phyloP scores from a whole-genome alignment of 2,888 invertebrate species.

The Epinotia brunnichana region DNA sequence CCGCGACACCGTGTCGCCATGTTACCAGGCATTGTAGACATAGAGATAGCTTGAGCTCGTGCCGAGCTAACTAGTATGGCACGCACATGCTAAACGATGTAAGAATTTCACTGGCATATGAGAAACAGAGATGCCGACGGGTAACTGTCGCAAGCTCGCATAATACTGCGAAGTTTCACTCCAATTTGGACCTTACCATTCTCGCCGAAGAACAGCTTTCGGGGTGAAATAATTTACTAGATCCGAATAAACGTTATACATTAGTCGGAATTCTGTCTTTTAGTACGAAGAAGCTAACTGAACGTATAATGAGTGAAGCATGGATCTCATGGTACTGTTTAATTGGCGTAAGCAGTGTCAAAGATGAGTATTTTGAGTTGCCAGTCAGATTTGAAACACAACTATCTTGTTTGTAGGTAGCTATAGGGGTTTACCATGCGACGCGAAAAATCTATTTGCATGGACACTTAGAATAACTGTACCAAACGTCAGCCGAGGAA shows the following conservation, averaged over 20 bases:
- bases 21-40: conserved; percentile 11
- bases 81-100: conserved; percentile 58
- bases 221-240: not conserved
- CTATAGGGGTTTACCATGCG: no score
- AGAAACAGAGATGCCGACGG: conserved; percentile 63
- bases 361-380: not conserved
- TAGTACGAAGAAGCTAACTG: conserved; percentile 68
- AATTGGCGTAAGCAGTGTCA: conserved; percentile 9
- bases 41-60: conserved; percentile 28
- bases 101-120: conserved; percentile 69
- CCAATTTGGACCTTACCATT: not conserved
- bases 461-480: not conserved
- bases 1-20: conserved; percentile 3
- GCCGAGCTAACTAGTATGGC: conserved; percentile 38
- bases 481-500: not conserved
- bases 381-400: not conserved
- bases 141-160: not conserved
- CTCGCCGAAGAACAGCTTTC: not conserved
- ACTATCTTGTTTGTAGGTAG: not conserved
- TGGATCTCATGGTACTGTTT: conserved; percentile 15
- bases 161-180: not conserved
- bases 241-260: conserved; percentile 5
- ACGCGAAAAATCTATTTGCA: no score
- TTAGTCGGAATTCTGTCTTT: conserved; percentile 47
- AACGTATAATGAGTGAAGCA: conserved; percentile 56